Conservation (phyloP, 2,888 invertebrate genomes). For the Seira musarum region DNA sequence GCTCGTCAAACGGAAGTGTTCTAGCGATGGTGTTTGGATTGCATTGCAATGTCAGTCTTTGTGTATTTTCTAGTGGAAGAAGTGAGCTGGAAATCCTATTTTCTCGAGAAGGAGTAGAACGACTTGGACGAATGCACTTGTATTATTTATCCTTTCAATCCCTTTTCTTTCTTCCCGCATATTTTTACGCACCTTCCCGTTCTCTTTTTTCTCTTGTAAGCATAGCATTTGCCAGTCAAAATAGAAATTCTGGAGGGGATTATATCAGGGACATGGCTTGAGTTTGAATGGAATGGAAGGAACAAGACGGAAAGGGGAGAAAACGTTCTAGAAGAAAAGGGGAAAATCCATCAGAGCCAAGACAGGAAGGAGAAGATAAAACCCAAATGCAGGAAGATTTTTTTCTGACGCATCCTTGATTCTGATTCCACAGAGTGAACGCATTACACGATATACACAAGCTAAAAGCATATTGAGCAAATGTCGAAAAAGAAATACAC, state of each 20-base stretch:
- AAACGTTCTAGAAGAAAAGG: neutral
- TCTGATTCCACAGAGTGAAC: neutral
- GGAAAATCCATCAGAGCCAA: too few relatives aligned
- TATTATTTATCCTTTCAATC: slow-evolving; percentile 13
- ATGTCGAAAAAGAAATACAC: slow-evolving; percentile 16
- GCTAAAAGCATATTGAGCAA: slow-evolving; percentile 1
- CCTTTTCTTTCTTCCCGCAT: slow-evolving; percentile 18
- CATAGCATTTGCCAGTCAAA: slow-evolving; percentile 13
- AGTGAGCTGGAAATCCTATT: slow-evolving; percentile 57
- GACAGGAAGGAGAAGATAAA: neutral
- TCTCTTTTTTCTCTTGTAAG: slow-evolving; percentile 9
- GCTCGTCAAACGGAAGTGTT: slow-evolving; percentile 35
- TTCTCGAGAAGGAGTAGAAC: neutral
- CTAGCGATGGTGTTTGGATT: slow-evolving; percentile 33
- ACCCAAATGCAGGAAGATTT: slow-evolving; percentile 13
- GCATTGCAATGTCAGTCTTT: slow-evolving; percentile 10
- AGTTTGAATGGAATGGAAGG: neutral
- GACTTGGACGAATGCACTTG: neutral
- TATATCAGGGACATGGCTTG: slow-evolving; percentile 5
- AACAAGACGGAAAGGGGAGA: neutral
- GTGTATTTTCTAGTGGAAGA: slow-evolving; percentile 43
- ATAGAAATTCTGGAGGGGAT: slow-evolving; percentile 37
- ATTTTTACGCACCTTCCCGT: slow-evolving; percentile 41
- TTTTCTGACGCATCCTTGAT: slow-evolving; percentile 31
- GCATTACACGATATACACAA: neutral